phyloP scores from a whole-genome alignment of 1,140 invertebrate species.

The Brachionus rubens region DNA sequence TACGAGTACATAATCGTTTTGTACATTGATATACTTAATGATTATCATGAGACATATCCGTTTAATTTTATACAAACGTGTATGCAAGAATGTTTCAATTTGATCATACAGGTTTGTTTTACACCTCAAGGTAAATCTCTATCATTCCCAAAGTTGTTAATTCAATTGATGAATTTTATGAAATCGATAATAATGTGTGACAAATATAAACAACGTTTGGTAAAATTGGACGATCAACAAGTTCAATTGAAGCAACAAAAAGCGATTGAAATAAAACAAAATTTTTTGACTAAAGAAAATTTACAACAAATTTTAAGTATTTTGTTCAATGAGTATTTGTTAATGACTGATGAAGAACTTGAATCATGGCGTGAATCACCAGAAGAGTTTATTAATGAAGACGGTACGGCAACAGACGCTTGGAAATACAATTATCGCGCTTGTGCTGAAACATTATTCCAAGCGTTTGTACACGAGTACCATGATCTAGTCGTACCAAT shows the following conservation, averaged over 20 bases:
- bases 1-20: constrained; percentile 42
- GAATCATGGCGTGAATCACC: constrained; percentile 84
- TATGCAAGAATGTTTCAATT: constrained; percentile 23
- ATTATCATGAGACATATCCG: constrained; percentile 42
- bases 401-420: constrained; percentile 28
- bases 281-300: constrained; percentile 70
- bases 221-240: constrained; percentile 12
- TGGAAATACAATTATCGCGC: constrained; percentile 65
- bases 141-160: constrained; percentile 67
- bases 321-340: constrained; percentile 81
- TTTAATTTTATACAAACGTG: constrained; percentile 31
- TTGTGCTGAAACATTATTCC: constrained; percentile 79
- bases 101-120: constrained; percentile 40
- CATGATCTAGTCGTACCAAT: constrained; percentile 60
- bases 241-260: constrained; percentile 51
- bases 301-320: constrained; percentile 75
- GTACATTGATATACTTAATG: constrained; percentile 9
- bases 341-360: constrained; percentile 76
- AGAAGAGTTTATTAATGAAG: constrained; percentile 72
- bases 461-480: constrained; percentile 77
- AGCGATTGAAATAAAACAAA: constrained; percentile 69
- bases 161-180: constrained; percentile 82
- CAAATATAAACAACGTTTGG: constrained; percentile 66
- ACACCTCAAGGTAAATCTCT: constrained; percentile 16
- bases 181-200: constrained; percentile 75